Percentiles rank a stretch among this genome's conserved stretches.
Evolutionary conservation across 2,113 vertebrate genomes (phyloP).

Genomic region (Haemorhous mexicanus): DNA sequence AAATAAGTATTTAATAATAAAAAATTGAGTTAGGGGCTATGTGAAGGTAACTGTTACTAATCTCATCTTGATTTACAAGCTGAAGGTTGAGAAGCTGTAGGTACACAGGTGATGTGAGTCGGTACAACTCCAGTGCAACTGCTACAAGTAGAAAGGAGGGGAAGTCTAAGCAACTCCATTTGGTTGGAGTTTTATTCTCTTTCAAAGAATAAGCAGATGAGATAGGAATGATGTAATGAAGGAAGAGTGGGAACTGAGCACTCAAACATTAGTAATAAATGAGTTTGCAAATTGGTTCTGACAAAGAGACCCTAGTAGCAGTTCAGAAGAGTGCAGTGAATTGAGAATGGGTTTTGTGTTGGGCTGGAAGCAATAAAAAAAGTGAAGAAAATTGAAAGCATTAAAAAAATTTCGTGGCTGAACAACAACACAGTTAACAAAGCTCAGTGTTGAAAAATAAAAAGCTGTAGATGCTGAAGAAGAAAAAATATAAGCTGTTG

Average conservation of each 20-base stretch:
- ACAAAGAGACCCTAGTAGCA: not conserved
- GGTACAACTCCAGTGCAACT: not conserved
- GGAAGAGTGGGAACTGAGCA: not conserved
- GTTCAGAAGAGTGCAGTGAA: not conserved
- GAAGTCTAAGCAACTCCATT: not conserved
- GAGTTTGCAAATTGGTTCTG: not conserved
- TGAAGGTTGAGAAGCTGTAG: not conserved
- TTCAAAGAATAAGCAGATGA: not conserved
- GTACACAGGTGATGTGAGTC: not conserved
- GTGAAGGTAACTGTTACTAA: not conserved
- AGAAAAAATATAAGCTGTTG: not conserved
- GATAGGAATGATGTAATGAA: not conserved
- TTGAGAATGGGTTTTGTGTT: not conserved
- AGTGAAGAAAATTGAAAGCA: not conserved
- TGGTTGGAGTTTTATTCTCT: not conserved
- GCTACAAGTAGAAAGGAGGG: not conserved
- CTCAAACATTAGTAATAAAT: not conserved
- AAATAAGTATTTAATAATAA: not conserved
- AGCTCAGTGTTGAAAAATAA: not conserved
- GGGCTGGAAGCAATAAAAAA: not conserved
- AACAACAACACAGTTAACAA: not conserved
- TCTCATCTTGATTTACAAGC: not conserved
- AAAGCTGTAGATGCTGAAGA: not conserved
- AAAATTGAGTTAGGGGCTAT: not conserved
- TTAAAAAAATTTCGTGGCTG: not conserved